Evolutionary conservation across 2,113 vertebrate species (phyloP), one percentile per base, ranked within the genome.

Genomic region (Dromaius novaehollandiae): DNA sequence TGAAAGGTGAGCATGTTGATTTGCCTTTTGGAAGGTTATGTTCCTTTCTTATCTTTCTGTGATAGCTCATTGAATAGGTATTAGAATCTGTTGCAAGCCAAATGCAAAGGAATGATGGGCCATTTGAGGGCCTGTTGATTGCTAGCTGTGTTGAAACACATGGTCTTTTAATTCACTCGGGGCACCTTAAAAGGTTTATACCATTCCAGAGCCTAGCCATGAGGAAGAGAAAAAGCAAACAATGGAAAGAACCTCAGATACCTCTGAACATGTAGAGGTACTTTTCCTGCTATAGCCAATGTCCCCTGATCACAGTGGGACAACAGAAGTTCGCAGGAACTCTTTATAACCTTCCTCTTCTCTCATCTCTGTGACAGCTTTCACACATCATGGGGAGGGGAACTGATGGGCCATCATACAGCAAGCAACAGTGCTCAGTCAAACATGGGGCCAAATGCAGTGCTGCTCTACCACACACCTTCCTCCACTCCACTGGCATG

Each of bases 1-100:
- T 91, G 82, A 96, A 96, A 93, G 18, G 56, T 51, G 79, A 92
- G 58, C 51, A 58, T 71, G 56, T 96, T 79, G 79, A 92, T 96
- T 97, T 93, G 80, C 87, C 82, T 61, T 97, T 94, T 96, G 58
- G 63, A 96, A 95, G 19, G 77, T 89, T 88, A 73, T 9, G 1
- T 89, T 97, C 36, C 63, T 82, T n/a, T 89, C 32, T 93, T 92
- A 56, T 81, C 74, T 92, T 81, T 30, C 26, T 58, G 15, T 61
- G 46, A 87, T 89, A 77, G 58, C 73, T 90, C 38, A 2, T 0
- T 34, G 14, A 94, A 71, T 85, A 51, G 56, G 21, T 76, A 65
- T 68, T 76, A 87, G 94, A 93, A 92, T 42, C 10, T 82, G 21
- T 61, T 66, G 7, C 63, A 83, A 68, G 34, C 55, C 7, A 44